Conservation (phyloP, 1,140 invertebrate genomes). For the Procambarus virginalis region DNA sequence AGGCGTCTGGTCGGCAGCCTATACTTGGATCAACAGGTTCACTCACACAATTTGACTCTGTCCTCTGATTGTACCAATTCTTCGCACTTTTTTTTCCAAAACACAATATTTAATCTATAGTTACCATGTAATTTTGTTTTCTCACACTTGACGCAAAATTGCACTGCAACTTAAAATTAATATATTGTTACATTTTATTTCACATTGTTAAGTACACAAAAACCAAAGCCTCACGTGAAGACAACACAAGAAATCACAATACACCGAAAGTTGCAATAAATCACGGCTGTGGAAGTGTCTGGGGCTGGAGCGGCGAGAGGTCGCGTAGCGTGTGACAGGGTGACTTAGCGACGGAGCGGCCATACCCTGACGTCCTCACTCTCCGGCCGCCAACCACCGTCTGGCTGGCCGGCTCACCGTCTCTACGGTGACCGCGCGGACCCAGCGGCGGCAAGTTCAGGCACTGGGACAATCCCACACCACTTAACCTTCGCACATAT, state of each 20-base stretch:
- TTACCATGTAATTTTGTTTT: neutral
- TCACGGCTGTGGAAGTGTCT: neutral
- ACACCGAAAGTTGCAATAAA: neutral
- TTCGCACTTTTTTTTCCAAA: neutral
- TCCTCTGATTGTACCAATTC: neutral
- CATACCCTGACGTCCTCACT: slow-evolving; percentile 44
- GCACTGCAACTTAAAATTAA: neutral
- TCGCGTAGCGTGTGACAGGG: slow-evolving; percentile 28
- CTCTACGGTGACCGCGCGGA: slow-evolving; percentile 28
- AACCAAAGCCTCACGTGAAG: neutral
- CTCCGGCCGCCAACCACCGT: slow-evolving; percentile 65
- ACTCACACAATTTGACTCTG: slow-evolving; percentile 4
- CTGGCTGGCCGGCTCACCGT: slow-evolving; percentile 23
- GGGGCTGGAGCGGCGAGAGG: neutral
- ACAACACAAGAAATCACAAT: neutral
- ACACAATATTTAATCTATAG: neutral
- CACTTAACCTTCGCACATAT: slow-evolving; percentile 1
- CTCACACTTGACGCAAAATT: neutral
- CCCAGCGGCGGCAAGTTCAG: slow-evolving; percentile 32
- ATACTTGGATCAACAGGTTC: slow-evolving; percentile 36
- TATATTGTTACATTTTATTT: neutral
- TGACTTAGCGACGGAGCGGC: slow-evolving; percentile 50
- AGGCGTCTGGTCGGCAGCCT: neutral
- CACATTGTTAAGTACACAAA: neutral
- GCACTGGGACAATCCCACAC: slow-evolving; percentile 31